Evolutionary conservation across 2,888 invertebrate species (phyloP).

Genomic region (Melitaea athalia): DNA sequence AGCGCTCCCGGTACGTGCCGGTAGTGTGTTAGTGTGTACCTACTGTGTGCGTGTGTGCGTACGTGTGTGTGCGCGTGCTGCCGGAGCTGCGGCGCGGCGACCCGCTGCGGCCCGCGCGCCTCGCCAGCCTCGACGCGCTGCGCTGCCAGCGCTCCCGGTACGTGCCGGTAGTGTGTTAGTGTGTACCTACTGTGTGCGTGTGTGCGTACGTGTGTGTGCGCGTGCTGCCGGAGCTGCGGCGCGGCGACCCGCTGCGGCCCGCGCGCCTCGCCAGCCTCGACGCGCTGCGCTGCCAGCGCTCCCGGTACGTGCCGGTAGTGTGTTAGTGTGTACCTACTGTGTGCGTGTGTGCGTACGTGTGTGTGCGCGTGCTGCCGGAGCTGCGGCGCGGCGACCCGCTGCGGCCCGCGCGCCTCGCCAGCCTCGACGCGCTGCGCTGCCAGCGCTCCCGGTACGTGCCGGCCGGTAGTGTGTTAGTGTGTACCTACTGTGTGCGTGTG

Average conservation of each 20-base stretch:
- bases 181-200: too few relatives aligned
- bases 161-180: too few relatives aligned
- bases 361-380: conserved; percentile 32
- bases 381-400: background rate
- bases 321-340: too few relatives aligned
- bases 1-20: too few relatives aligned
- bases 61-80: conserved; percentile 37
- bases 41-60: background rate
- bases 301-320: too few relatives aligned
- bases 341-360: conserved; percentile 17
- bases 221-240: conserved; percentile 11
- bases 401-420: conserved; percentile 50
- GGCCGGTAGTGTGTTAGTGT: too few relatives aligned
- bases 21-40: too few relatives aligned
- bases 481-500: too few relatives aligned
- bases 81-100: background rate
- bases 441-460: too few relatives aligned
- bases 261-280: conserved; percentile 58
- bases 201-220: conserved; percentile 34
- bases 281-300: conserved; percentile 48
- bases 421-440: conserved; percentile 53
- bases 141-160: too few relatives aligned
- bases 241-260: background rate
- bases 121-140: conserved; percentile 55
- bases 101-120: conserved; percentile 45